Evolutionary conservation across 2,888 invertebrate species (phyloP), one percentile per base, ranked within the genome.

Genomic region (Disparrhopalites patrizii): DNA sequence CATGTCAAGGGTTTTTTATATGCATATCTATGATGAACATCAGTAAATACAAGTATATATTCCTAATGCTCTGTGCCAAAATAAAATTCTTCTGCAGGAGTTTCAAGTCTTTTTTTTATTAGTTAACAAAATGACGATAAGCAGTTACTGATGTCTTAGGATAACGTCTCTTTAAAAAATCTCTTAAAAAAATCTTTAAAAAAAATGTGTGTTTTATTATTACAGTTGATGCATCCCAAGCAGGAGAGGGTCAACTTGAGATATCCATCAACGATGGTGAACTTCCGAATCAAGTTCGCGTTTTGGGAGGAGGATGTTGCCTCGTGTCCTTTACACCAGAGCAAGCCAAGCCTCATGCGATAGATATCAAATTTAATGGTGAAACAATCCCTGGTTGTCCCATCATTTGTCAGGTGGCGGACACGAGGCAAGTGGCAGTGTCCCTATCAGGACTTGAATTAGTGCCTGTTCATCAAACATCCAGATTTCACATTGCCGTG

Each of bases 181-280:
- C 94, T 96, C 81, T 98, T 99, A 80, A 87, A 90, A 86, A 93
- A 94, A 93, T 82, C n/a, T 18, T 55, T 43, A 15, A 38, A 38
- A 3, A 15, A n/a, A 25, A 51, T 56, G 28, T 47, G 60, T 40
- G 38, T 27, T 20, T 58, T 51, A 36, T 30, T n/a, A n/a, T 68
- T 62, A 74, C 82, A 93, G 98, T 99, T 80, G 97, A 98, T 81
- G 98, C 97, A 56, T 93, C 93, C 78, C 92, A 94, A 78, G 98
- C 98, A 60, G 99, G 99, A 43, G 98, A 98, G 83, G 99, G 99
- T 57, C 97, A 98, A 82, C 84, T 99, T 77, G 98, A 99, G 85
- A 99, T 99, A 78, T 96, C 96, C 77, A 96, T 99, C 79, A 98
- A 99, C 80, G 95, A 96, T 82, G 98, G 98, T 74, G 93, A 96